Percentiles rank a stretch among this genome's conserved stretches.
Evolutionary conservation across 2,797 vertebrate genomes (phyloP).

Genomic region (Squalus acanthias): DNA sequence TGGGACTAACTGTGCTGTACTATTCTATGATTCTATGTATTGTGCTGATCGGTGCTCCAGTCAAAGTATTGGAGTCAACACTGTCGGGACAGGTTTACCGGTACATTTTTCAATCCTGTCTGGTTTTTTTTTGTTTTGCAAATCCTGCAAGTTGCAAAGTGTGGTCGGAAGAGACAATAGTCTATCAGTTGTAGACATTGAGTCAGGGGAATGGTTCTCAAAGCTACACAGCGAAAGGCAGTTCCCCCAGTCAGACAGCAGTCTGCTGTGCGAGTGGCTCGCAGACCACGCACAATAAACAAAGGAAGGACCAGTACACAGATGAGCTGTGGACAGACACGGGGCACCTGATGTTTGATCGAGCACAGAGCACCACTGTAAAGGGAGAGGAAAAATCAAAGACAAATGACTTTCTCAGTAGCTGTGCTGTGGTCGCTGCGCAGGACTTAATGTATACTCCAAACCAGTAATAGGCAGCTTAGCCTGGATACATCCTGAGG

Average conservation of each 20-base stretch:
- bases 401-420: not conserved
- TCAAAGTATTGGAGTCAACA: not conserved
- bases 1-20: no score
- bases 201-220: constrained; percentile 14
- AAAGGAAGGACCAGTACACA: not conserved
- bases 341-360: not conserved
- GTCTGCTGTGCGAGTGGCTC: not conserved
- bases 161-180: not conserved
- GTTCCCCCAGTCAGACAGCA: not conserved
- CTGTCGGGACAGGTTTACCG: not conserved
- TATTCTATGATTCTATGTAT: no score
- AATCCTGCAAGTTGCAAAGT: not conserved
- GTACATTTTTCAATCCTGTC: not conserved
- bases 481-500: not conserved
- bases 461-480: not conserved
- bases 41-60: not conserved
- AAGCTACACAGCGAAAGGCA: not conserved
- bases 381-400: not conserved
- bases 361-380: constrained; percentile 24
- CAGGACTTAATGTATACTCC: not conserved
- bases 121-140: not conserved
- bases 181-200: constrained; percentile 11
- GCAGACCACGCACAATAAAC: not conserved
- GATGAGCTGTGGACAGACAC: constrained; percentile 18
- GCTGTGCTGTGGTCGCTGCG: not conserved